Conservation (phyloP, 2,113 vertebrate species). For the Genyomyrus donnyi region DNA sequence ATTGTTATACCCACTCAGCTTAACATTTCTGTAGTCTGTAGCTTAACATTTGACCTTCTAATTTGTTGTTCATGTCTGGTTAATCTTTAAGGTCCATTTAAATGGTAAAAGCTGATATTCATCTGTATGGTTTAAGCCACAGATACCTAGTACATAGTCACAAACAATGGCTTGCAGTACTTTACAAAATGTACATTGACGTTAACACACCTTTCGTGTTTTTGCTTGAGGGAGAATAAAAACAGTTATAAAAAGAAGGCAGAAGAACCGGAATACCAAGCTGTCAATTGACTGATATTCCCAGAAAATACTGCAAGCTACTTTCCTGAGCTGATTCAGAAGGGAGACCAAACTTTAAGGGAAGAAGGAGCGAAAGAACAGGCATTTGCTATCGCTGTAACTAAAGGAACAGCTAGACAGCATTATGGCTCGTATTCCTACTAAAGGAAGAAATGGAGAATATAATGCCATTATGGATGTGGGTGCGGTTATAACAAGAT, state of each 20-base stretch:
- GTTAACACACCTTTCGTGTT: slow-evolving; percentile 3
- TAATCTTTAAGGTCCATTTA: not conserved
- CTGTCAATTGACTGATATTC: not conserved
- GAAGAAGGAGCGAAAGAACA: not conserved
- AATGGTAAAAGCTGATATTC: not conserved
- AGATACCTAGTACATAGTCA: slow-evolving; percentile 1
- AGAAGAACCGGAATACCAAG: not conserved
- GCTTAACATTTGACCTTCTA: not conserved
- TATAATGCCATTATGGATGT: not conserved
- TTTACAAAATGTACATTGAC: slow-evolving; percentile 29
- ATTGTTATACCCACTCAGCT: not conserved
- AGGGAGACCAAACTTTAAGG: not conserved
- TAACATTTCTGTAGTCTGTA: not conserved
- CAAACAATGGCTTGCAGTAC: slow-evolving; percentile 18
- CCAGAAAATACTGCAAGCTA: slow-evolving; percentile 3
- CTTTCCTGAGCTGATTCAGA: slow-evolving; percentile 13
- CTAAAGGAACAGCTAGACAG: not conserved
- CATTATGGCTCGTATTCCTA: slow-evolving; percentile 11
- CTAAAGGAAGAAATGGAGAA: not conserved
- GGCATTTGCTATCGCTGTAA: not conserved
- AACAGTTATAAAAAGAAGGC: slow-evolving; percentile 5
- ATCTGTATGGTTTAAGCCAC: not conserved
- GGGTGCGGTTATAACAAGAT: not conserved
- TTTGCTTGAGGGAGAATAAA: slow-evolving; percentile 15
- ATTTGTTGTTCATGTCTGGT: slow-evolving; percentile 4